Percentiles rank a stretch among this genome's conserved stretches.
phyloP scores from a whole-genome alignment of 2,113 vertebrate species.

The Malaclemys terrapin region DNA sequence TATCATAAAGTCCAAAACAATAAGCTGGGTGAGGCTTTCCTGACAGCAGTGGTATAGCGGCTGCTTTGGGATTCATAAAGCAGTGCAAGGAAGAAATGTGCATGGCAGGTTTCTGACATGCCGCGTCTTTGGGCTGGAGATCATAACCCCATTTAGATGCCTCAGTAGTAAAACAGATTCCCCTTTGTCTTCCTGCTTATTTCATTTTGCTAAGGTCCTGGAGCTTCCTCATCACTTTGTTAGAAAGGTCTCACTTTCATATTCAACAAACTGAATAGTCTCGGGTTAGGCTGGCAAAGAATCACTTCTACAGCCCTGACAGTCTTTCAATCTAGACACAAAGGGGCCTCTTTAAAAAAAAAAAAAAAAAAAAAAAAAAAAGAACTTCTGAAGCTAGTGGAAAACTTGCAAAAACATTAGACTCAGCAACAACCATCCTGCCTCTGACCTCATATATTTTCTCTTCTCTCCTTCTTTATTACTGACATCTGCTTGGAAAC shows the following conservation, averaged over 20 bases:
- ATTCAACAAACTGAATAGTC: constrained; percentile 1
- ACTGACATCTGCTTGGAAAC: constrained; percentile 14
- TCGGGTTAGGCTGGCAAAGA: neutral
- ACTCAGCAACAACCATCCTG: neutral
- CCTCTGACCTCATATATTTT: neutral
- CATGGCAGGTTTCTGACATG: constrained; percentile 28
- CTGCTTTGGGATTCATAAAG: constrained; percentile 51
- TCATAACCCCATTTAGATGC: constrained; percentile 33
- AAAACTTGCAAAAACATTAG: neutral
- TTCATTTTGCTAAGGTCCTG: constrained; percentile 35
- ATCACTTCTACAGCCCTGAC: neutral
- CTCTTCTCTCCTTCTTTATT: neutral
- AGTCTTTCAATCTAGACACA: neutral
- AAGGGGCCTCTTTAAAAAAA: neutral
- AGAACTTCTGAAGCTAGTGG: neutral
- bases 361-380: neutral
- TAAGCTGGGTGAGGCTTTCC: constrained; percentile 65
- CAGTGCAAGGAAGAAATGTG: constrained; percentile 63
- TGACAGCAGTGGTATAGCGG: constrained; percentile 51
- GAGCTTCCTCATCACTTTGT: neutral
- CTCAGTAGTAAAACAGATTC: constrained; percentile 50
- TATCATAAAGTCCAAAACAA: constrained; percentile 54
- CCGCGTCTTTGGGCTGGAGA: neutral
- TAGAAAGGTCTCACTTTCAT: neutral
- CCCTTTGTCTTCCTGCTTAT: constrained; percentile 32